These are phyloP conservation scores for Latrodectus geometricus DNA, from an alignment of 1,140 invertebrate species.

Conservation along the genomic window DNA sequence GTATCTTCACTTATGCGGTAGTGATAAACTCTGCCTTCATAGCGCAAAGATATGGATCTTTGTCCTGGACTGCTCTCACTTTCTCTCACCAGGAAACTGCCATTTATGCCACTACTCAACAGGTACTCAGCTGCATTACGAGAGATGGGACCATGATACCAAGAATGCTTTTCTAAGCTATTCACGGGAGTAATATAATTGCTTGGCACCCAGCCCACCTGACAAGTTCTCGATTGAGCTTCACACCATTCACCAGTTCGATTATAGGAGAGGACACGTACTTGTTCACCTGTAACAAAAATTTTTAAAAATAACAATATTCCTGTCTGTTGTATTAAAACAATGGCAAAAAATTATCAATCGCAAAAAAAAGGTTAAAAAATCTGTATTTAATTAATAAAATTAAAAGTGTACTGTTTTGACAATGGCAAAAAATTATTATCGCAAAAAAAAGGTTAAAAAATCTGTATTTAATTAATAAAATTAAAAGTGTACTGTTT, in stretches of 20 bases:
- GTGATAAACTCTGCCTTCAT: conserved; percentile 93
- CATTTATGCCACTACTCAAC: conserved; percentile 97
- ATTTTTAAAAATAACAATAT: not conserved
- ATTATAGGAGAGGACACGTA: conserved; percentile 97
- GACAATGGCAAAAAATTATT: too few species aligned
- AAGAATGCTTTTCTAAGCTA: conserved; percentile 98
- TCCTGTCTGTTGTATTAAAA: too few species aligned
- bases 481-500: too few species aligned
- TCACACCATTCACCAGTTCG: conserved; percentile 99
- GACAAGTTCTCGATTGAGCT: conserved; percentile 88
- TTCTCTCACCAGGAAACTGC: conserved; percentile 97
- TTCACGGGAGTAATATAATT: conserved; percentile 99
- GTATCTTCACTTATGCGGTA: conserved; percentile 96
- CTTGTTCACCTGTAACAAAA: conserved; percentile 81
- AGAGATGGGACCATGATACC: conserved; percentile 97
- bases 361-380: too few species aligned
- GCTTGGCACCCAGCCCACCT: conserved; percentile 97
- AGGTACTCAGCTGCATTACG: conserved; percentile 98
- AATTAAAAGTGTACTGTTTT: too few species aligned
- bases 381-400: too few species aligned
- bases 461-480: too few species aligned
- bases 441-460: too few species aligned
- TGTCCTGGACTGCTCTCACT: conserved; percentile 98
- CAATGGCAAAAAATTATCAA: too few species aligned
- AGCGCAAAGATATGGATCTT: conserved; percentile 91